Evolutionary conservation across 2,888 invertebrate genomes (phyloP).

Genomic region (Drosophila anomalipes): DNA sequence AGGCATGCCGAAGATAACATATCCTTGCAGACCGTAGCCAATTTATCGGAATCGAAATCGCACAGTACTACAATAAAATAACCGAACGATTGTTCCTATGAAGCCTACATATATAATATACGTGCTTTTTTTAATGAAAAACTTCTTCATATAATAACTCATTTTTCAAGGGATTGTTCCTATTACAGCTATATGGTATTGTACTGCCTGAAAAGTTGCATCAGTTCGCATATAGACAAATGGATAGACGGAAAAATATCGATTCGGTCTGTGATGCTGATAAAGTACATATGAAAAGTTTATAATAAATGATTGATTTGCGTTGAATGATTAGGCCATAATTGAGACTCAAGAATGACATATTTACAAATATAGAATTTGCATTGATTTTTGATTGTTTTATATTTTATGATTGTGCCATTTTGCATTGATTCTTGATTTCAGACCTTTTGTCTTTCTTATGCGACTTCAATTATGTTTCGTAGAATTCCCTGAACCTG

Average conservation of each 20-base stretch:
- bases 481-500: constrained; percentile 27
- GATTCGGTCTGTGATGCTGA: not conserved
- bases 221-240: not conserved
- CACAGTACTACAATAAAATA: too few species aligned
- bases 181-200: not conserved
- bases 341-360: not conserved
- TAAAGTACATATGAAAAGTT: not conserved
- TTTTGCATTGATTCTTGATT: not conserved
- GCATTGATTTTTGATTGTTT: not conserved
- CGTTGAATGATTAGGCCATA: not conserved
- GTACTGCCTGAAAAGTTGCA: not conserved
- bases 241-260: not conserved
- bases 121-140: not conserved
- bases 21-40: not conserved
- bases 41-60: not conserved
- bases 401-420: not conserved
- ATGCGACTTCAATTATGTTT: constrained; percentile 30
- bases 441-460: constrained; percentile 15
- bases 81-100: not conserved
- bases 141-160: not conserved
- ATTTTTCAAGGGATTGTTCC: not conserved
- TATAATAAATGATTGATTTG: not conserved
- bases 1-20: not conserved
- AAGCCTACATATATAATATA: not conserved
- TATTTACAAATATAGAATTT: not conserved